Conservation (phyloP, 2,888 invertebrate species). For the Trimorus sp. region DNA sequence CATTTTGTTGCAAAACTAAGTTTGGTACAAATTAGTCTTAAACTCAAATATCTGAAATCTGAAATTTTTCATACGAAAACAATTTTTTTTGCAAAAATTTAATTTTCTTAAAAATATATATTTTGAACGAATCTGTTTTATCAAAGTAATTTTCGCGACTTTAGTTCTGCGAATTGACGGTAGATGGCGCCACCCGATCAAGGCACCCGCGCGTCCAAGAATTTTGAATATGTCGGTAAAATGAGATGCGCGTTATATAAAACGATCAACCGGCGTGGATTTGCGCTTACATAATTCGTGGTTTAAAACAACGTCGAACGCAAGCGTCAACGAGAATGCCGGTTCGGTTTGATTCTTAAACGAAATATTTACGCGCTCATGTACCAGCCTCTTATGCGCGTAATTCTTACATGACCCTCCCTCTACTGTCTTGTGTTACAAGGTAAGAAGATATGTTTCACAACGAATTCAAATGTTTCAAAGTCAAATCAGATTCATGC, state of each 20-base stretch:
- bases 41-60: no score
- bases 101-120: no score
- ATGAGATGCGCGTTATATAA: slow-evolving; percentile 71
- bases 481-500: slow-evolving; percentile 71
- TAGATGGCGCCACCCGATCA: slow-evolving; percentile 22
- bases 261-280: slow-evolving; percentile 63
- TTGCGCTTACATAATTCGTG: slow-evolving; percentile 73
- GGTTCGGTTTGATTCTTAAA: slow-evolving; percentile 70
- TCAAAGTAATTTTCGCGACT: no score
- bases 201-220: background rate
- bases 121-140: no score
- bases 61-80: no score
- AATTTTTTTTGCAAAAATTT: no score
- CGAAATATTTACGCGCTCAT: slow-evolving; percentile 78
- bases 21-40: no score
- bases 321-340: slow-evolving; percentile 66
- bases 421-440: slow-evolving; percentile 62
- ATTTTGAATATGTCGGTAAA: slow-evolving; percentile 69
- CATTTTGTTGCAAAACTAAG: no score
- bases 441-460: slow-evolving; percentile 74
- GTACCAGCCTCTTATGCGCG: slow-evolving; percentile 73
- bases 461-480: slow-evolving; percentile 70
- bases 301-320: slow-evolving; percentile 69
- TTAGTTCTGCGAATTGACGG: background rate
- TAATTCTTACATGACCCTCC: slow-evolving; percentile 71